phyloP scores from a whole-genome alignment of 2,797 vertebrate species.

The Clarias fuscus region DNA sequence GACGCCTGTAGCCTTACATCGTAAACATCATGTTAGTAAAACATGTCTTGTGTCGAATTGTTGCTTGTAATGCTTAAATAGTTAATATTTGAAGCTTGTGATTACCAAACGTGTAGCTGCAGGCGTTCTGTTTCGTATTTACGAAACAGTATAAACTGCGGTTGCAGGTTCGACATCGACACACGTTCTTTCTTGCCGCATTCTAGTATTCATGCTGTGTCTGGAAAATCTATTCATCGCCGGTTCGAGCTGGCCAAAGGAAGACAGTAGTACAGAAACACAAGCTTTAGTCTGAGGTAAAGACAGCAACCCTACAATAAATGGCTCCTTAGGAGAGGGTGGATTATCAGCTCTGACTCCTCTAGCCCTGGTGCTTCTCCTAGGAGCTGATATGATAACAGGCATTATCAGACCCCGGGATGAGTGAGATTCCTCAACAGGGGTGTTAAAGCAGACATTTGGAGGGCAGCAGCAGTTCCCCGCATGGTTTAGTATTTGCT shows the following conservation, averaged over 20 bases:
- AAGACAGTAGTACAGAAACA: conserved; percentile 60
- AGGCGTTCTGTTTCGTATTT: not conserved
- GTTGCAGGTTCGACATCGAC: not conserved
- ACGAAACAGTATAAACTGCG: not conserved
- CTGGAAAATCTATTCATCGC: conserved; percentile 33
- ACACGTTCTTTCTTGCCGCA: not conserved
- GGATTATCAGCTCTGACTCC: conserved; percentile 8
- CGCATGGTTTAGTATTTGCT: conserved; percentile 1
- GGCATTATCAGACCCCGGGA: conserved; percentile 22
- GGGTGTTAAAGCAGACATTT: conserved; percentile 1
- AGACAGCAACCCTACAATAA: conserved; percentile 18
- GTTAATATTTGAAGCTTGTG: not conserved
- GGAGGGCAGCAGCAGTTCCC: conserved; percentile 16
- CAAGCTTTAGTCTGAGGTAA: conserved; percentile 59
- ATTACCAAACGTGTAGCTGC: not conserved
- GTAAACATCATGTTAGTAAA: not conserved
- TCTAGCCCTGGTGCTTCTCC: not conserved
- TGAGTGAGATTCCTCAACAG: conserved; percentile 23
- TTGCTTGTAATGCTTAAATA: not conserved
- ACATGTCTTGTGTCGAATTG: not conserved
- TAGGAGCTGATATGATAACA: conserved; percentile 18
- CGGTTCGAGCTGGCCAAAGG: conserved; percentile 33
- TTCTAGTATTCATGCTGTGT: not conserved
- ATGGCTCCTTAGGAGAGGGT: not conserved
- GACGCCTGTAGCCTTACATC: not conserved